Percentiles rank a stretch among this genome's conserved stretches.
Evolutionary conservation across 2,797 vertebrate genomes (phyloP).

Genomic region (Menidia menidia): DNA sequence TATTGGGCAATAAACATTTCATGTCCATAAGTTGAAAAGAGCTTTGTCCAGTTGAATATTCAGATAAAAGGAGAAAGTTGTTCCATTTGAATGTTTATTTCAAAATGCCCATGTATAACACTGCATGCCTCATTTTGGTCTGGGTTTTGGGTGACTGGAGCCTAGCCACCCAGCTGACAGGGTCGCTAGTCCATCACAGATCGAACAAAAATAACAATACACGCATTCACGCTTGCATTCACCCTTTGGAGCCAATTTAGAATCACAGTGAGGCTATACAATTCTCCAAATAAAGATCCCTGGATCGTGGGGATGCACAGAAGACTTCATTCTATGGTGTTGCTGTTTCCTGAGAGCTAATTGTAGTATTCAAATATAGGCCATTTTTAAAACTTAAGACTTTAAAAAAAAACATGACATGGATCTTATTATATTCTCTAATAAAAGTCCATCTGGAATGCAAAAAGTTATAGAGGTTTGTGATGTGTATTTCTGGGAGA

Average conservation of each 20-base stretch:
- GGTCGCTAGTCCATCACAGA: background rate
- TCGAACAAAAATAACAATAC: background rate
- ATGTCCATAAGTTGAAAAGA: too few species aligned
- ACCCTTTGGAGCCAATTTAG: background rate
- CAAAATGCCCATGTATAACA: background rate
- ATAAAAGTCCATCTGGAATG: slow-evolving; percentile 1
- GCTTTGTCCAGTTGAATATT: background rate
- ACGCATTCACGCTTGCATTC: background rate
- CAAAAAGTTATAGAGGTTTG: slow-evolving; percentile 10
- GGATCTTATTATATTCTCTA: slow-evolving; percentile 12
- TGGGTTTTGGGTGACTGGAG: background rate
- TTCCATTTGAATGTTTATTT: background rate
- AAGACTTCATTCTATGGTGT: background rate
- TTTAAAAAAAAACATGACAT: background rate
- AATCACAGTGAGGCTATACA: background rate
- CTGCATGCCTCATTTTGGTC: background rate
- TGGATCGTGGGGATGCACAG: background rate
- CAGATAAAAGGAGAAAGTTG: background rate
- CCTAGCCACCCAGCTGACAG: background rate
- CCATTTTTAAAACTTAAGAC: too few species aligned
- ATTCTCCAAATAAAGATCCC: background rate
- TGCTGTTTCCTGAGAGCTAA: slow-evolving; percentile 4
- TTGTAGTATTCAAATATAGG: background rate
- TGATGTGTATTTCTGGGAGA: slow-evolving; percentile 30
- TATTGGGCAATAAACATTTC: too few species aligned